Percentiles rank a stretch among this genome's conserved stretches.
phyloP scores from a whole-genome alignment of 2,797 vertebrate genomes.

The Enteromius anoplus region DNA sequence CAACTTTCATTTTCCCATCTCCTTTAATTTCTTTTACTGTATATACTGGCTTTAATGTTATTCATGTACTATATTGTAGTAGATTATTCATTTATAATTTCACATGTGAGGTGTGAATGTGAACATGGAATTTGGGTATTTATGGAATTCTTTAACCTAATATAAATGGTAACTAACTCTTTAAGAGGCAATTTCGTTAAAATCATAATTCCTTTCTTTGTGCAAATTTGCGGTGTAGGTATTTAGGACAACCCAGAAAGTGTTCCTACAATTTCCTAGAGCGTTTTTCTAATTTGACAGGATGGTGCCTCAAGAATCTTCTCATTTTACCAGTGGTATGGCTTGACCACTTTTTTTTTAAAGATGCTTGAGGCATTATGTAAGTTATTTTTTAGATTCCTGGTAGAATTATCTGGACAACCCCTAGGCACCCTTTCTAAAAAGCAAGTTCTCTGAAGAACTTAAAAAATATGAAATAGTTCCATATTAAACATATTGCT shows the following conservation, averaged over 20 bases:
- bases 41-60: neutral
- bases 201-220: neutral
- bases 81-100: conserved; percentile 2
- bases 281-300: neutral
- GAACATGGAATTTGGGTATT: too few species aligned
- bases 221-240: neutral
- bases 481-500: neutral
- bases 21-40: neutral
- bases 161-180: neutral
- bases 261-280: neutral
- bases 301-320: neutral
- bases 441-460: neutral
- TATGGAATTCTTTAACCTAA: neutral
- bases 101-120: neutral
- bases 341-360: neutral
- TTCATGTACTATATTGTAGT: neutral
- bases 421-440: neutral
- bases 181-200: neutral
- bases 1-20: conserved; percentile 32
- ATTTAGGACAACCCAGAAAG: neutral
- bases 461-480: neutral
- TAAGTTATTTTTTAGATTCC: neutral
- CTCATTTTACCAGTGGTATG: neutral
- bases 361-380: neutral
- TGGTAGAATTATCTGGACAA: neutral